Evolutionary conservation across 2,888 invertebrate genomes (phyloP).

Genomic region (Caenorhabditis becei): DNA sequence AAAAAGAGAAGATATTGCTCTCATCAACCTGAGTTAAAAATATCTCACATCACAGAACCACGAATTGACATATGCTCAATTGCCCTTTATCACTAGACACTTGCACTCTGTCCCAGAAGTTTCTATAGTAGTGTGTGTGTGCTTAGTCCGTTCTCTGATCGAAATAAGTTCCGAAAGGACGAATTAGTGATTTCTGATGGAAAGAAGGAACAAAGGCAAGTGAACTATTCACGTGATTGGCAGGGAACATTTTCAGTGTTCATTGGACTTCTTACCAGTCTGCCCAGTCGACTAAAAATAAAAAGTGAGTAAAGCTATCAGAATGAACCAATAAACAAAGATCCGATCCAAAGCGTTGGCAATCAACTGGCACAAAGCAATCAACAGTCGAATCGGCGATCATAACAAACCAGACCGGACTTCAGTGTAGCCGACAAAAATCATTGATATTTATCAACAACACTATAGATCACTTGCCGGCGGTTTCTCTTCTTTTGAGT

Average conservation of each 20-base stretch:
- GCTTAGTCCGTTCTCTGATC: constrained; percentile 37
- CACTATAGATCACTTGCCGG: constrained; percentile 30
- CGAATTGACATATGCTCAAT: constrained; percentile 8
- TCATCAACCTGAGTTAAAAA: constrained; percentile 1
- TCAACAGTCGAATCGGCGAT: constrained; percentile 25
- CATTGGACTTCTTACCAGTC: constrained; percentile 1
- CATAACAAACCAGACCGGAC: constrained; percentile 31
- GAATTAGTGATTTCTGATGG: background rate
- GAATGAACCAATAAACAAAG: background rate
- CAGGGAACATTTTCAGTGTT: constrained; percentile 20
- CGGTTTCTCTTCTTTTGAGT: constrained; percentile 14
- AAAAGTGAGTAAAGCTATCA: constrained; percentile 2
- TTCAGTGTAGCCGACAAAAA: constrained; percentile 29
- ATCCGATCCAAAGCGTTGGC: too few relatives aligned
- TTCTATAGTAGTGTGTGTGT: constrained; percentile 19
- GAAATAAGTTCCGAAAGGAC: background rate
- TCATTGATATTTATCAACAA: constrained; percentile 38
- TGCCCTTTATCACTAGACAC: constrained; percentile 9
- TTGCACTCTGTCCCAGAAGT: constrained; percentile 33
- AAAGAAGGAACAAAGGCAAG: constrained; percentile 21
- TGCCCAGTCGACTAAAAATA: background rate
- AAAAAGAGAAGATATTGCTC: background rate
- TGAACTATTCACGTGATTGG: constrained; percentile 25
- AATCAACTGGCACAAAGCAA: background rate
- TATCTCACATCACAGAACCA: constrained; percentile 17